Conservation (phyloP, 1,140 invertebrate genomes). For the Plodia interpunctella region DNA sequence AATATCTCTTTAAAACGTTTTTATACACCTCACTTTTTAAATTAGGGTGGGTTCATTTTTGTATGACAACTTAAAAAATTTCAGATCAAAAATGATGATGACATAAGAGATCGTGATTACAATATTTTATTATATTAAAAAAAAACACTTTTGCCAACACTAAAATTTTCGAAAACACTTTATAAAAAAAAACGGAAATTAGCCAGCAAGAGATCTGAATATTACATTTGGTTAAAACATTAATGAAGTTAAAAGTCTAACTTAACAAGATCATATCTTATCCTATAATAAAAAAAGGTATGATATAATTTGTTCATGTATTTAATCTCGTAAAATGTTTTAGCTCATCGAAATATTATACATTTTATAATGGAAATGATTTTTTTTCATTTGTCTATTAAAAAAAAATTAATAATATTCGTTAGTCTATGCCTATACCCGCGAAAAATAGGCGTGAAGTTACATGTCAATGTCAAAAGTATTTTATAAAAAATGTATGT, state of each 20-base stretch:
- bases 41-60: not conserved
- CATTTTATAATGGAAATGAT: not conserved
- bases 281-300: slow-evolving; percentile 4
- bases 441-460: too few species aligned
- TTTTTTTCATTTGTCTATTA: not conserved
- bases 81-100: not conserved
- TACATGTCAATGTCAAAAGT: too few species aligned
- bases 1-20: too few species aligned
- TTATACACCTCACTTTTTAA: too few species aligned
- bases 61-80: not conserved
- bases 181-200: too few species aligned
- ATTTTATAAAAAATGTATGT: not conserved
- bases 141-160: too few species aligned
- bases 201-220: not conserved
- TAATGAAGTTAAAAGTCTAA: not conserved
- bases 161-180: too few species aligned
- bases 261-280: not conserved
- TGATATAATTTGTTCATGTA: not conserved
- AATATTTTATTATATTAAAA: too few species aligned
- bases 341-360: not conserved
- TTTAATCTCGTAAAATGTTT: not conserved
- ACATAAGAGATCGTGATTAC: not conserved
- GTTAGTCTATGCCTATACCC: too few species aligned
- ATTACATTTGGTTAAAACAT: not conserved
- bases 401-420: too few species aligned